phyloP scores from a whole-genome alignment of 2,797 vertebrate genomes.

The Anolis apletophallus region DNA sequence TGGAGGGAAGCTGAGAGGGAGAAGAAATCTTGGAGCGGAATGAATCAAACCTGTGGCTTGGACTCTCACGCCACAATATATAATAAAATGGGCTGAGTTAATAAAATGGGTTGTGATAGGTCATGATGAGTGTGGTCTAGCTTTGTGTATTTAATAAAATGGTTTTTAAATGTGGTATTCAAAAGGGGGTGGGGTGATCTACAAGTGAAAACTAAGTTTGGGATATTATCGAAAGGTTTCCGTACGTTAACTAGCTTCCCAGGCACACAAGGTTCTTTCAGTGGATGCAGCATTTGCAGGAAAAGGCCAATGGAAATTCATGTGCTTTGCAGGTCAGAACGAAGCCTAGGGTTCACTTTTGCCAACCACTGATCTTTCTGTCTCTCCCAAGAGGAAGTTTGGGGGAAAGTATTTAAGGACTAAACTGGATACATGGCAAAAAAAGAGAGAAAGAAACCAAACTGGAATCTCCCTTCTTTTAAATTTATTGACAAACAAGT shows the following conservation, averaged over 20 bases:
- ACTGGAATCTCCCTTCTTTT: neutral
- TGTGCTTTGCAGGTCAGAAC: conserved; percentile 12
- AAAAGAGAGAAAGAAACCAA: no score
- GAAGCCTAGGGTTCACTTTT: conserved; percentile 21
- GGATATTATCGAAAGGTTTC: conserved; percentile 26
- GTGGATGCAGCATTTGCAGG: neutral
- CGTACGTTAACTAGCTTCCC: neutral
- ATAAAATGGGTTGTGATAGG: conserved; percentile 68
- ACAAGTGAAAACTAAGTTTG: conserved; percentile 47
- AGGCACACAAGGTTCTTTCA: conserved; percentile 14
- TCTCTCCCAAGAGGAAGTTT: neutral
- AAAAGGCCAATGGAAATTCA: neutral
- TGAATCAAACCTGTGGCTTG: conserved; percentile 49
- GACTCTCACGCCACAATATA: conserved; percentile 50
- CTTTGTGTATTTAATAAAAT: conserved; percentile 65
- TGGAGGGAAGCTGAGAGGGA: conserved; percentile 33
- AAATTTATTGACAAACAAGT: neutral
- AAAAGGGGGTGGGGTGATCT: conserved; percentile 1
- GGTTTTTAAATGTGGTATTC: conserved; percentile 58
- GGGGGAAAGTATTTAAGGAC: neutral
- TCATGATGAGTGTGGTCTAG: conserved; percentile 52
- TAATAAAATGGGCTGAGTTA: conserved; percentile 56
- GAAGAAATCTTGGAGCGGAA: conserved; percentile 27
- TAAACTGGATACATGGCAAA: neutral
- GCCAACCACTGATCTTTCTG: neutral